These are phyloP conservation scores for Eupithecia subumbrata DNA, from an alignment of 2,888 invertebrate genomes.

Conservation along the genomic window DNA sequence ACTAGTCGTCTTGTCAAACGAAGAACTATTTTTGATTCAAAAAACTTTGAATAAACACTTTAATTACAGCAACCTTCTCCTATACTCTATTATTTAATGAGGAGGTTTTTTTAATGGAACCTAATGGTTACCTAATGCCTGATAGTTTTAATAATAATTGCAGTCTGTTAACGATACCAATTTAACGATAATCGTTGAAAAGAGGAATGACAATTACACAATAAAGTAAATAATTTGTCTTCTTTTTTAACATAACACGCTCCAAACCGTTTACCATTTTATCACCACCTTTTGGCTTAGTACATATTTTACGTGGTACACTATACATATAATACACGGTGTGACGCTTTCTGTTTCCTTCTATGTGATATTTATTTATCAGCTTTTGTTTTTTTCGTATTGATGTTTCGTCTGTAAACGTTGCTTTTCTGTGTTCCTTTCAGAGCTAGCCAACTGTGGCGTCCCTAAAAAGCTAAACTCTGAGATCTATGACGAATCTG, in stretches of 20 bases:
- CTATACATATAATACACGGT: no score
- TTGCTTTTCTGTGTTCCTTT: conserved; percentile 22
- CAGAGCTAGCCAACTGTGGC: conserved; percentile 60
- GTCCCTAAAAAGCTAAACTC: conserved; percentile 55
- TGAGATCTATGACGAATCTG: conserved; percentile 65
- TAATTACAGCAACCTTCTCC: neutral
- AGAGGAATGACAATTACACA: neutral
- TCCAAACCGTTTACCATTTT: neutral
- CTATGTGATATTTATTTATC: no score
- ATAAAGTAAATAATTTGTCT: neutral
- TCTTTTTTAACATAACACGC: neutral
- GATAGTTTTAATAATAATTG: neutral
- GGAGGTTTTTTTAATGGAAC: neutral
- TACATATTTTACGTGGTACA: no score
- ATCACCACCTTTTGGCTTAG: no score
- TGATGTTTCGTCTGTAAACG: conserved; percentile 12
- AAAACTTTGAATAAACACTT: neutral
- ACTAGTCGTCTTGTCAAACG: neutral
- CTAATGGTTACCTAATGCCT: neutral
- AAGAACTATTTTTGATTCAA: neutral
- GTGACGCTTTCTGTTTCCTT: no score
- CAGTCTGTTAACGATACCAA: neutral
- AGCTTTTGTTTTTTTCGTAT: no score
- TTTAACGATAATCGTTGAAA: neutral
- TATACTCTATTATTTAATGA: neutral